phyloP scores from a whole-genome alignment of 37 sponge, comb jelly and placozoan species.

The Halichondria panicea region DNA sequence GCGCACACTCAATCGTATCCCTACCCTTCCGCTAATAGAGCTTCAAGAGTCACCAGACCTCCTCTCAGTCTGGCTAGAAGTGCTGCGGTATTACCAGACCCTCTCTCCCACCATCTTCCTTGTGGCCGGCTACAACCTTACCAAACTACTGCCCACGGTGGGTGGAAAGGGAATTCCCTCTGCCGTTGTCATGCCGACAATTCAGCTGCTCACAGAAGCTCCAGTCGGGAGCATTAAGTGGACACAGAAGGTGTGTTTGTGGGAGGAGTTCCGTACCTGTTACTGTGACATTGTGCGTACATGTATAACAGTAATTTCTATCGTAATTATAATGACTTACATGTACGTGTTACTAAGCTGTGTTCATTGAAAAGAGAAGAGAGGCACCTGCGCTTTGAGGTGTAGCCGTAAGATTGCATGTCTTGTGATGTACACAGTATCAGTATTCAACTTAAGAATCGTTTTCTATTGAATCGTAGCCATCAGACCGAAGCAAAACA shows the following conservation, averaged over 20 bases:
- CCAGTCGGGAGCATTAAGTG: slow-evolving; percentile 25
- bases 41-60: slow-evolving; percentile 4
- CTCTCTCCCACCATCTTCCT: slow-evolving; percentile 51
- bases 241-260: slow-evolving; percentile 6
- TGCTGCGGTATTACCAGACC: slow-evolving; percentile 54
- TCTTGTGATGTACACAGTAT: too few species aligned
- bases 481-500: too few species aligned
- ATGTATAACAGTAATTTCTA: too few species aligned
- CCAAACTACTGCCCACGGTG: slow-evolving; percentile 44
- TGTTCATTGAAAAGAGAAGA: too few species aligned
- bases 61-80: slow-evolving; percentile 7
- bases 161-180: neutral
- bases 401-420: too few species aligned
- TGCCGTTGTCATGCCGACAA: neutral
- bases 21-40: slow-evolving; percentile 4
- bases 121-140: slow-evolving; percentile 51
- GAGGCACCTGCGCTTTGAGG: too few species aligned
- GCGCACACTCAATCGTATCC: neutral
- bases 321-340: too few species aligned
- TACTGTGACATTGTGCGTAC: too few species aligned
- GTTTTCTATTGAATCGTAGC: too few species aligned
- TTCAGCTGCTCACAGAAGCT: slow-evolving; percentile 28
- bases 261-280: too few species aligned
- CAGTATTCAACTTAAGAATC: too few species aligned
- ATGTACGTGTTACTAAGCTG: too few species aligned